Base-by-base conservation (phyloP, 1,140 invertebrate genomes). In the Fopius arisanus region DNA sequence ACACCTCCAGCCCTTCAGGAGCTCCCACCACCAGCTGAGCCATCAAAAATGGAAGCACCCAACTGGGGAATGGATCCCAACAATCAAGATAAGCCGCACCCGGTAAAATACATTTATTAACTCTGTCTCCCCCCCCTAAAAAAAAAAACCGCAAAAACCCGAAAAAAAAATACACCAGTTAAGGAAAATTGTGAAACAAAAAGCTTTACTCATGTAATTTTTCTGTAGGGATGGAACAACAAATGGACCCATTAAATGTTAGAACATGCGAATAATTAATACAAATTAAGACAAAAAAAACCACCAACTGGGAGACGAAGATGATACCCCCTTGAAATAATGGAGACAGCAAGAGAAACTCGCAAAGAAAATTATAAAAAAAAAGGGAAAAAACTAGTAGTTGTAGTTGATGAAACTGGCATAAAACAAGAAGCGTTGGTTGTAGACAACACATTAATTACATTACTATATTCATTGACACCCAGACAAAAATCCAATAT, bases 11-110 rank as follows among this genome's bases (percentile, higher is more conserved):
- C 74, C 12, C 37, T 88, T 74, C 75, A 84, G 14, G 87, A 88
- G 81, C 83, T 88, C 67, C 82, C 80, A 28, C 80, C 80, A n/a
- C 80, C 79, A 2, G 83, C 82, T n/a, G 86, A 88, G 66, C 72
- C 79, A 29, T 79, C 78, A 21, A 88, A 88, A 77, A 83, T 88
- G 26, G 87, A 88, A 66, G 78, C 80, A 67, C 83, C 84, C 23
- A 81, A 78, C 23, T 88, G 87, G 87, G 86, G 82, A 71, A 85
- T 88, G 79, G 78, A 88, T 75, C 74, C 83, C 7, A 62, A 67
- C 33, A 82, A 83, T 21, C 87, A 86, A 83, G 87, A 88, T 54
- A 88, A 88, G 68, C 86, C 86, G 79, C 86, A 88, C 73, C 83
- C 84, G 78, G 86, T 88, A 81, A 81, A 66, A n/a, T 16, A n/a